phyloP scores from a whole-genome alignment of 2,888 invertebrate genomes.

The Limenitis camilla region DNA sequence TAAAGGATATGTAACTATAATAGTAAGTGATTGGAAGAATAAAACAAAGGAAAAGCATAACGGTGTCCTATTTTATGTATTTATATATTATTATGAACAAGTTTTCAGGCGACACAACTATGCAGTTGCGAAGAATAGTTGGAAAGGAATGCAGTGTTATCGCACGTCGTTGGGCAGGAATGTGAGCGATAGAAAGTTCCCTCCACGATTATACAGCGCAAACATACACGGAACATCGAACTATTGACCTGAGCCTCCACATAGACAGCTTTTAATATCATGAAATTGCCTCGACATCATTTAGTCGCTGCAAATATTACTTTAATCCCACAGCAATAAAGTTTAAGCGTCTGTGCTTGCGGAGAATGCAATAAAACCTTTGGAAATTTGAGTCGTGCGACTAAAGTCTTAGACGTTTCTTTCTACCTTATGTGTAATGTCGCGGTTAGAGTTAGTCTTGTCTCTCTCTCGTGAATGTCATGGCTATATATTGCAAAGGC shows the following conservation, averaged over 20 bases:
- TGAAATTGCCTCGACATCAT: constrained; percentile 69
- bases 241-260: constrained; percentile 64
- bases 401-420: constrained; percentile 58
- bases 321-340: constrained; percentile 73
- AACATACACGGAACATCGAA: constrained; percentile 59
- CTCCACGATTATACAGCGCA: constrained; percentile 50
- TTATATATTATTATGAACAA: constrained; percentile 3
- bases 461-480: constrained; percentile 61
- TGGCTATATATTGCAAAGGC: constrained; percentile 66
- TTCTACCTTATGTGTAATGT: constrained; percentile 58
- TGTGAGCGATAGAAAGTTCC: constrained; percentile 57
- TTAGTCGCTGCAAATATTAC: constrained; percentile 73
- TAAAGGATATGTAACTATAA: background rate
- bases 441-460: constrained; percentile 42
- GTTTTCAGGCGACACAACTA: constrained; percentile 31
- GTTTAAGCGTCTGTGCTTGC: constrained; percentile 73
- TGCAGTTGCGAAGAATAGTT: constrained; percentile 53
- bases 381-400: constrained; percentile 60
- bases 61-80: background rate
- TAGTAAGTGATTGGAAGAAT: background rate
- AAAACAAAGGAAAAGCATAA: background rate
- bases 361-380: constrained; percentile 72
- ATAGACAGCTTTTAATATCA: constrained; percentile 70
- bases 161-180: constrained; percentile 57
- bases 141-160: constrained; percentile 59